Evolutionary conservation across 1,140 invertebrate species (phyloP), one percentile per base, ranked within the genome.

Genomic region (Oedothorax gibbosus): DNA sequence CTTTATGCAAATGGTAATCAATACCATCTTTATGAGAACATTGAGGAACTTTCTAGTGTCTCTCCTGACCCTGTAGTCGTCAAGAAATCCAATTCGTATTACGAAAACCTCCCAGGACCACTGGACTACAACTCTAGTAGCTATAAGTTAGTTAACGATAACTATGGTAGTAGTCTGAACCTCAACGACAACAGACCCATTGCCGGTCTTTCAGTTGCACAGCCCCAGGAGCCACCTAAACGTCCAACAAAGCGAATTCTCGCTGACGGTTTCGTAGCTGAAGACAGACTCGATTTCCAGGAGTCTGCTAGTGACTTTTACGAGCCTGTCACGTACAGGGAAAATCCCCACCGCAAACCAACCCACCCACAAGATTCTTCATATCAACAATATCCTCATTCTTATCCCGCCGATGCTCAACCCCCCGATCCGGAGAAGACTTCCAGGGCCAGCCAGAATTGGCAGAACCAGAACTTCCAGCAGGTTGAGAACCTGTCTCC

Each of bases 11-110:
- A 83, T 10, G 21, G 35, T 15, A 83, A 83, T 12, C 71, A 64
- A 18, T 83, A 83, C 49, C 69, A 56, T 56, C 81, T 65, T 66
- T 83, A 83, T 66, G 71, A 83, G 50, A 83, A 83, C 50, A 78
- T 78, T 53, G 50, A 64, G 15, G 76, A 78, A 20, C 53, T 78
- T 53, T 68, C 76, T 18, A 11, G 49, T 35, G 49, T 66, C 8
- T 53, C 76, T 21, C 15, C 7, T 20, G 64, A 20, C 18, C 18
- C 51, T n/a, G 49, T 49, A 35, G 49, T 15, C 18, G 21, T 8
- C 50, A 49, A 78, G 9, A 35, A 35, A 35, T 20, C 60, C n/a
- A 18, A 20, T 78, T 20, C 76, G 3, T 68, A 65, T 78, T 78
- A 78, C 56, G 76, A 78, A 68, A 62, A 78, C 21, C 35, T 78